Evolutionary conservation across 2,113 vertebrate genomes (phyloP).

Genomic region (Thalassarche chlororhynchos): DNA sequence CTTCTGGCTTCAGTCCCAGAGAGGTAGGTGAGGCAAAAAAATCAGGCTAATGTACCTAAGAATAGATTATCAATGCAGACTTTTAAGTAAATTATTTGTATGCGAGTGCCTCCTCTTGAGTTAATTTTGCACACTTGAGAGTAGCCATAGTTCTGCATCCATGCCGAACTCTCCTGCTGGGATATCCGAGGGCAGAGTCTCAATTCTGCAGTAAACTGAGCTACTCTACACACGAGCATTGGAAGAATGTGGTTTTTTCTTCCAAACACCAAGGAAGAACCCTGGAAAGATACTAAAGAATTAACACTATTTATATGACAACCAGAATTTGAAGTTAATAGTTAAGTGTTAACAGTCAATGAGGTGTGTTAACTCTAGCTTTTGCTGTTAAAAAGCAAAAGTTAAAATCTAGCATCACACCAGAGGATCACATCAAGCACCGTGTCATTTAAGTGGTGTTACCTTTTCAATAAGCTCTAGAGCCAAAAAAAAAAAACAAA

Average conservation of each 20-base stretch:
- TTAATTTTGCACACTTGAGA: background rate
- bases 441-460: background rate
- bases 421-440: background rate
- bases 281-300: background rate
- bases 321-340: background rate
- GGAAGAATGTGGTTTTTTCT: background rate
- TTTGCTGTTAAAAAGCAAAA: background rate
- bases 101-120: background rate
- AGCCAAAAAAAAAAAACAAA: background rate
- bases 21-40: background rate
- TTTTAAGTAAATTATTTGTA: background rate
- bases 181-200: background rate
- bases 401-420: background rate
- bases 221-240: rapidly evolving
- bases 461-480: background rate
- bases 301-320: background rate
- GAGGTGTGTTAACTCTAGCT: background rate
- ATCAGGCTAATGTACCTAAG: background rate
- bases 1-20: background rate
- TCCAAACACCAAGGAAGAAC: background rate
- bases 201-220: background rate
- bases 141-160: background rate
- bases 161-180: background rate
- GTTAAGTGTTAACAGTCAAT: background rate
- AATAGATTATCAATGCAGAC: background rate